A percentile compares a stretch with the other conserved stretches of the same genome.
Conservation (phyloP, 2,113 vertebrate species). For the Columba livia region DNA sequence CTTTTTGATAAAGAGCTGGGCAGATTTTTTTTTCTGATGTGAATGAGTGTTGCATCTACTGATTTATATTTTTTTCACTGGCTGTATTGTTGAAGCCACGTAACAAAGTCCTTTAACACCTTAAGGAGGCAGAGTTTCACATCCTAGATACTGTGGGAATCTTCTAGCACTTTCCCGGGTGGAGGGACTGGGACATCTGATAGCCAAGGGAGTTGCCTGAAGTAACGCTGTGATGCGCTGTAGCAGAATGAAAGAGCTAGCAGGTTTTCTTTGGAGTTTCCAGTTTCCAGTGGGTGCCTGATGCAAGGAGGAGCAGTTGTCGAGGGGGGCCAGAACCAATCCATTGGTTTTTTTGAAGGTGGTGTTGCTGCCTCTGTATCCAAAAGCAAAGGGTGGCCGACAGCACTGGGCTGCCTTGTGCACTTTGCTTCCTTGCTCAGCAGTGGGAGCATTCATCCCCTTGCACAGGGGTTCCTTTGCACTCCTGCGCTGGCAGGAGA, state of each 20-base stretch:
- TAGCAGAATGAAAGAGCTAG: background rate
- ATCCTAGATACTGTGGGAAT: background rate
- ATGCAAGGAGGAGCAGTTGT: background rate
- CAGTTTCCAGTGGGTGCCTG: accelerated
- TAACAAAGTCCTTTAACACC: background rate
- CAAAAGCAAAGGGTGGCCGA: background rate
- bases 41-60: background rate
- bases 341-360: background rate
- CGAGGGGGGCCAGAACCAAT: background rate
- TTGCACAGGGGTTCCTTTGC: background rate
- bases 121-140: background rate
- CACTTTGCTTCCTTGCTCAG: background rate
- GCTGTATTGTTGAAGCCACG: background rate
- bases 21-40: background rate
- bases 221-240: background rate
- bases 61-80: background rate
- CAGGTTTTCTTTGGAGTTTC: background rate
- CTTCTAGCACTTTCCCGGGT: background rate
- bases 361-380: background rate
- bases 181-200: background rate
- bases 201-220: background rate
- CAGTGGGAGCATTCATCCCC: background rate
- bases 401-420: background rate
- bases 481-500: background rate
- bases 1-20: background rate